Base-by-base conservation (phyloP, 2,888 invertebrate species). In the Leptinotarsa haldemani region DNA sequence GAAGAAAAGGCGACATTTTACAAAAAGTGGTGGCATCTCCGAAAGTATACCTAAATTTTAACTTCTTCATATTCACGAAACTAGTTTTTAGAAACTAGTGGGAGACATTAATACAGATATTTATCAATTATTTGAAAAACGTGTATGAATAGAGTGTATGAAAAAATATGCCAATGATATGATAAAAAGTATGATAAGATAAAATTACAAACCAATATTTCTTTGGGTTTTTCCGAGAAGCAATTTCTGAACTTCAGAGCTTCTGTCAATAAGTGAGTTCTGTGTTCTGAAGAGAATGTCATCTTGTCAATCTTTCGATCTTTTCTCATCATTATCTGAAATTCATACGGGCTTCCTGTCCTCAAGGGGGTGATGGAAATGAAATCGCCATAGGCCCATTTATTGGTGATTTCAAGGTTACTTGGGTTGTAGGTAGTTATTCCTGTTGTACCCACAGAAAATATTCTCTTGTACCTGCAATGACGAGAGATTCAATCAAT, bases 361-460 rank as follows among this genome's bases (percentile, higher is more conserved):
- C 90, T 91, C 83, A 83, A 65, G 7, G 85, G 84, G 72, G 80
- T 81, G 18, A 85, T 80, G 18, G 84, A 84, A 65, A 77, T 80
- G 71, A 83, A 82, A 88, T 88, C 84, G 76, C 79, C 81, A 65
- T 84, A 96, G 68, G 93, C 89, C 96, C 96, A 97, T 88, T 96
- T 94, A 89, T 99, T 99, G 71, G 99, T 99, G 78, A 96, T 91
- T 85, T 97, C 97, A 82, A 96, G 89, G 80, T 91, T 94, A 77
- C 90, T 91, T n/a, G 96, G 98, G 88, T 98, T 98, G 88, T 99
- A 99, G 1, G 99, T 99, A 65, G 98, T 97, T 82, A 99, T 95
- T 48, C 98, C 98, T 86, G 93, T 92, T 56, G 97, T 95, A 70
- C 99, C 99, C 84, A 99, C 93, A 12, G 99, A 97, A 87, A 99